phyloP scores from a whole-genome alignment of 2,888 invertebrate genomes.

The Pelosia muscerda region DNA sequence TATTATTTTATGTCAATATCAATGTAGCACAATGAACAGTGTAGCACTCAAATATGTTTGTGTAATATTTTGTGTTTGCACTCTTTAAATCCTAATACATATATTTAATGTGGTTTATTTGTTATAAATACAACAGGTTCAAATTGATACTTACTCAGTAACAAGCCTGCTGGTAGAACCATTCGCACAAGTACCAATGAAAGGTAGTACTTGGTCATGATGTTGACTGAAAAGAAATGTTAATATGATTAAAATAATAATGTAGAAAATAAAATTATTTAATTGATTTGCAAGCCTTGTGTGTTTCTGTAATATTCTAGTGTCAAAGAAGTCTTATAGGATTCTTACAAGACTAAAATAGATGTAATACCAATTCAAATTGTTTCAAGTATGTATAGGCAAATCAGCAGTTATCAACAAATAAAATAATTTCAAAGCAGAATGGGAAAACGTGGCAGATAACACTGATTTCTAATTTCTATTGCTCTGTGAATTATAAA shows the following conservation, averaged over 20 bases:
- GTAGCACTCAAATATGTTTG: not conserved
- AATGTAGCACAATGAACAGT: no score
- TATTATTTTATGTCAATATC: no score
- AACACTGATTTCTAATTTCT: not conserved
- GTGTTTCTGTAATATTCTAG: not conserved
- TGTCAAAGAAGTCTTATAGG: not conserved
- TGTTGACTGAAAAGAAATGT: conserved; percentile 62
- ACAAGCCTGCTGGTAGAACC: conserved; percentile 71
- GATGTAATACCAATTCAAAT: not conserved
- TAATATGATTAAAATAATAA: not conserved
- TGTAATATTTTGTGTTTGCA: no score
- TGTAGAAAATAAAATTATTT: no score
- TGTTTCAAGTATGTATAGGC: not conserved
- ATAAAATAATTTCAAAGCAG: not conserved
- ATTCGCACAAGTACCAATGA: conserved; percentile 70
- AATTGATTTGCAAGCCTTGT: no score
- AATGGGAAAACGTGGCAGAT: not conserved
- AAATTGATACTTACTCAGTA: conserved; percentile 72
- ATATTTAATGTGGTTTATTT: no score
- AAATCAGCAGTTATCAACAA: not conserved
- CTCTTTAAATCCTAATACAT: no score
- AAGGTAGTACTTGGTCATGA: conserved; percentile 70
- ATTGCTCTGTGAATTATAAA: not conserved
- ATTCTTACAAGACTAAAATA: not conserved
- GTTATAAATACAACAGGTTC: not conserved